These are phyloP conservation scores for Bolinopsis microptera DNA, from an alignment of 37 sponge, comb jelly and placozoan species.

Conservation along the genomic window DNA sequence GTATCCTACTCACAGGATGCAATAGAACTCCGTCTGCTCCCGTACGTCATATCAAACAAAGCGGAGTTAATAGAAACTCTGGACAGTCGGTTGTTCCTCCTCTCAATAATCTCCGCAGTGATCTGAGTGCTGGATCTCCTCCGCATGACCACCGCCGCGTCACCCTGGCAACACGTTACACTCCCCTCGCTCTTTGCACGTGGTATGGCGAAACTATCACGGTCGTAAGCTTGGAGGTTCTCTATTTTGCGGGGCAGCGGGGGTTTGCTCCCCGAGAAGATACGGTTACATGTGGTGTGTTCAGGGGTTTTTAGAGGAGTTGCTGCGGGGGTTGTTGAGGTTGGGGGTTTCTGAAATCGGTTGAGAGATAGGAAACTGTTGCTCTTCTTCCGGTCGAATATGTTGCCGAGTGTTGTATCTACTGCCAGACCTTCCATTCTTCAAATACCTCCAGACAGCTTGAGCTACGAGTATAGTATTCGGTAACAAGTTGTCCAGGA, in stretches of 20 bases:
- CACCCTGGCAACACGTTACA: slow-evolving; percentile 8
- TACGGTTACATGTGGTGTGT: neutral
- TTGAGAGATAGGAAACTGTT: slow-evolving; percentile 27
- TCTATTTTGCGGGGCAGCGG: neutral
- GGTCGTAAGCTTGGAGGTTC: slow-evolving; percentile 9
- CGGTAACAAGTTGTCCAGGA: too few relatives aligned
- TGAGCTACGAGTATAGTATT: neutral
- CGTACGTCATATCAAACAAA: neutral
- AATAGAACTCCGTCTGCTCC: neutral
- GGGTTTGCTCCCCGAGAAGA: neutral
- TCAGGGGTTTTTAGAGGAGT: neutral
- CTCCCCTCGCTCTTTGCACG: slow-evolving; percentile 16
- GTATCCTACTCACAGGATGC: slow-evolving; percentile 25
- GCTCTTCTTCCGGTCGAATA: slow-evolving; percentile 6
- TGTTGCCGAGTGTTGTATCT: neutral
- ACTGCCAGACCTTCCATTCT: neutral
- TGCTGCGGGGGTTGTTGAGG: neutral
- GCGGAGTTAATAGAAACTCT: neutral
- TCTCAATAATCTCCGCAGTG: neutral
- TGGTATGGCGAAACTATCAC: neutral
- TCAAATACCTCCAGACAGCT: neutral
- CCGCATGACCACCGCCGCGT: neutral
- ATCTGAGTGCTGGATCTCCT: neutral
- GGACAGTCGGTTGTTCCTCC: neutral
- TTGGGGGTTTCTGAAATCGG: slow-evolving; percentile 19